Percentiles rank a stretch among this genome's conserved stretches.
phyloP scores from a whole-genome alignment of 2,888 invertebrate species.

The Agrilus biguttatus region DNA sequence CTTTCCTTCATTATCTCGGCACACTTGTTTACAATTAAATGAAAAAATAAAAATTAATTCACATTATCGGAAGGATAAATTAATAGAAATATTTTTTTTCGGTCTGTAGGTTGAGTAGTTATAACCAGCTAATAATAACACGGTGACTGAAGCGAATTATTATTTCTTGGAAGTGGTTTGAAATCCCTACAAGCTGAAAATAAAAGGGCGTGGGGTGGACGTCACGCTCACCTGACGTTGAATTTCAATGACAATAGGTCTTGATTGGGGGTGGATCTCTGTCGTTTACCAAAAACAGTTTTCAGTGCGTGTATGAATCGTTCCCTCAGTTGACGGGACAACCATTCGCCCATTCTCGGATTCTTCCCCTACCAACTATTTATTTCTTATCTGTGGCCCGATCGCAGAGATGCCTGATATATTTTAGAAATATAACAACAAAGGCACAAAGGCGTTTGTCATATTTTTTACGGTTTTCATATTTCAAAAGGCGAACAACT shows the following conservation, averaged over 20 bases:
- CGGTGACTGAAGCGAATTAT: no score
- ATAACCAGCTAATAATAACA: no score
- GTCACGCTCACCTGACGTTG: conserved; percentile 22
- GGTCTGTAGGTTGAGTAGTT: no score
- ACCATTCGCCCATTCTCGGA: conserved; percentile 7
- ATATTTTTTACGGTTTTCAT: conserved; percentile 32
- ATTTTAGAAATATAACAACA: conserved; percentile 28
- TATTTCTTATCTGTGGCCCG: conserved; percentile 24
- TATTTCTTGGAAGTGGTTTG: no score
- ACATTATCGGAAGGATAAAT: no score
- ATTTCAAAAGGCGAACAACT: conserved; percentile 22
- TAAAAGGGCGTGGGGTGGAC: conserved; percentile 8
- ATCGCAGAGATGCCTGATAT: conserved; percentile 20
- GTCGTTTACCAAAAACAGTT: conserved; percentile 7
- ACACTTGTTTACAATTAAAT: no score
- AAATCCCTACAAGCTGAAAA: no score
- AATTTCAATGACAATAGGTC: conserved; percentile 25
- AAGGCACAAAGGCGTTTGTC: conserved; percentile 29
- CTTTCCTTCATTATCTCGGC: no score
- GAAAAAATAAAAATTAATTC: no score
- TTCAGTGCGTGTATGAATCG: conserved; percentile 3
- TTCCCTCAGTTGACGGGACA: conserved; percentile 1
- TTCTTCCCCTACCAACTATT: conserved; percentile 9
- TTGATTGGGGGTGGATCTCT: conserved; percentile 22
- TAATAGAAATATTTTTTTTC: no score